Conservation (phyloP, 2,888 invertebrate species). For the Panopea generosa region DNA sequence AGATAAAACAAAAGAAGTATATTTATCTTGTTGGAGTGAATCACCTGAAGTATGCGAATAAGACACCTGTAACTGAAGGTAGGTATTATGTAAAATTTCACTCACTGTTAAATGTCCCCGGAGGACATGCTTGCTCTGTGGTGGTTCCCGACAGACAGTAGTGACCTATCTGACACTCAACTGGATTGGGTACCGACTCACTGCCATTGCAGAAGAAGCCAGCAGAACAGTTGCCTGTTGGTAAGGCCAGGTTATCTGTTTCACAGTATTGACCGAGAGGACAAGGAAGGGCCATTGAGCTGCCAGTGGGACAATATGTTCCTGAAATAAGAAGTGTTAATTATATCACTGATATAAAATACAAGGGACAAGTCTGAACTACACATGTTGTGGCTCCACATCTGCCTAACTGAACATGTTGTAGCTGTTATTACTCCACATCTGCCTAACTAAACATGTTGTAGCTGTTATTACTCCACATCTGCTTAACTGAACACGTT, state of each 20-base stretch:
- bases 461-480: too few species aligned
- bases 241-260: constrained; percentile 62
- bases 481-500: too few species aligned
- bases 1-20: too few species aligned
- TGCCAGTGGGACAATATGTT: constrained; percentile 80
- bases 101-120: constrained; percentile 81
- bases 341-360: too few species aligned
- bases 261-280: constrained; percentile 78
- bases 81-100: too few species aligned
- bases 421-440: too few species aligned
- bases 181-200: constrained; percentile 69
- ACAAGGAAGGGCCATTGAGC: constrained; percentile 71
- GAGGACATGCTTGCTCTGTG: constrained; percentile 71
- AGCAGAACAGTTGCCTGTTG: constrained; percentile 76
- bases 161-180: constrained; percentile 75
- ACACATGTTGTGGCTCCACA: too few species aligned
- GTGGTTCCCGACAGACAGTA: constrained; percentile 81
- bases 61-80: too few species aligned
- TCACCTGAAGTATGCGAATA: too few species aligned
- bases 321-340: constrained; percentile 73
- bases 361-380: background rate
- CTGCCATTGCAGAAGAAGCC: constrained; percentile 80
- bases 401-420: too few species aligned
- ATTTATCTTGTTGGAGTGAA: too few species aligned
- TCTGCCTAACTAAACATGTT: too few species aligned